Evolutionary conservation across 2,888 invertebrate genomes (phyloP), one percentile per base, ranked within the genome.

Genomic region (Drosophila fungiperda): DNA sequence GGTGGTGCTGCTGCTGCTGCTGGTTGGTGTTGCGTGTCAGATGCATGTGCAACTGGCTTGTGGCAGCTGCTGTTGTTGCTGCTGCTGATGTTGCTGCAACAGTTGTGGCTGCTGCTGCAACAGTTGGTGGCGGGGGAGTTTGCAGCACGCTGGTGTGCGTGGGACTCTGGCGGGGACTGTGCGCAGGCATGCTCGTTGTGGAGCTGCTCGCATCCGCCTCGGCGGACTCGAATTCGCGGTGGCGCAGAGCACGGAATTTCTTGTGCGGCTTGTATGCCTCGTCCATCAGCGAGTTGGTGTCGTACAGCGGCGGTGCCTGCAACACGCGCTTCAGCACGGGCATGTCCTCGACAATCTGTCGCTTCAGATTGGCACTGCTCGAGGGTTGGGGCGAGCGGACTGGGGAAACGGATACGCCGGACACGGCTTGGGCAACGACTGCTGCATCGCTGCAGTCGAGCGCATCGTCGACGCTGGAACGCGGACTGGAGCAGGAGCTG

Each of bases 191-290:
- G 79, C 81, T 83, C 8, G 98, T 87, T 2, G 91, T 87, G 1
- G 91, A 90, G 52, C 92, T 91, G 83, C 91, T 90, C 53, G 94
- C 93, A 69, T 96, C 96, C 0, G 95, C 95, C 87, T 96, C 96
- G 3, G 97, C 96, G 11, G 90, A 87, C 90, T 97, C 97, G 50
- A 96, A 96, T 91, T 97, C 97, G 84, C 97, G 96, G 73, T 95
- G 94, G 33, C 97, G 94, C 92, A 97, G 94, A 3, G 97, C 97
- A 52, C 98, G 96, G 95, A 98, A 98, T 93, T 98, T 98, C 94
- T 98, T 98, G 94, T 98, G 98, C 73, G 98, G 98, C 92, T 98
- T 97, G 94, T 98, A 98, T 20, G 98, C 98, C 93, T 98, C 98
- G 92, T 98, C 98, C 98, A 98, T 98, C 67, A 98, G 93, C 2